Conservation (phyloP, 2,888 invertebrate species). For the Stenoptilia bipunctidactyla region DNA sequence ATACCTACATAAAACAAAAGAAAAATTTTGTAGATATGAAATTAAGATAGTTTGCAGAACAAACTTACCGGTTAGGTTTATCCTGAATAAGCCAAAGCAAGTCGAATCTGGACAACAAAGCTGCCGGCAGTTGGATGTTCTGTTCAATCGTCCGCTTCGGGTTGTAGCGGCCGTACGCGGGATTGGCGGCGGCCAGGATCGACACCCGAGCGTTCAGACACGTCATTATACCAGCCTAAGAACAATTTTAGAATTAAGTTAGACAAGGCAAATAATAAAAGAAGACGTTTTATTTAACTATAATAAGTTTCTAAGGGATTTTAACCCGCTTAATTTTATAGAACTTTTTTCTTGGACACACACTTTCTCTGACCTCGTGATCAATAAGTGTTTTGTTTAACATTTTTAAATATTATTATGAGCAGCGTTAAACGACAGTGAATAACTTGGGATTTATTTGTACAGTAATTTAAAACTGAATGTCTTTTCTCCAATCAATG, state of each 20-base stretch:
- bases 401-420: no score
- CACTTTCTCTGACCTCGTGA: conserved; percentile 1
- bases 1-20: no score
- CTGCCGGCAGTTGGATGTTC: conserved; percentile 98
- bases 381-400: background rate
- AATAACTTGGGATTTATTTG: no score
- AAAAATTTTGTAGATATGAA: no score
- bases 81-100: conserved; percentile 95
- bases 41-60: no score
- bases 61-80: conserved; percentile 74
- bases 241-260: background rate
- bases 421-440: no score
- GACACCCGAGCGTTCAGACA: conserved; percentile 97
- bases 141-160: conserved; percentile 95
- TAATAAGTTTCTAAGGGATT: no score
- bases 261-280: background rate
- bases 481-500: no score
- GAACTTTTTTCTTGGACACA: no score
- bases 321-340: no score
- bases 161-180: conserved; percentile 98
- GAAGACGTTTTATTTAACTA: no score
- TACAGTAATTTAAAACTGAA: no score
- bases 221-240: conserved; percentile 96
- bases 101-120: conserved; percentile 95
- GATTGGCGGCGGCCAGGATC: conserved; percentile 98